phyloP scores from a whole-genome alignment of 2,797 vertebrate genomes.

The Ammospiza maritima region DNA sequence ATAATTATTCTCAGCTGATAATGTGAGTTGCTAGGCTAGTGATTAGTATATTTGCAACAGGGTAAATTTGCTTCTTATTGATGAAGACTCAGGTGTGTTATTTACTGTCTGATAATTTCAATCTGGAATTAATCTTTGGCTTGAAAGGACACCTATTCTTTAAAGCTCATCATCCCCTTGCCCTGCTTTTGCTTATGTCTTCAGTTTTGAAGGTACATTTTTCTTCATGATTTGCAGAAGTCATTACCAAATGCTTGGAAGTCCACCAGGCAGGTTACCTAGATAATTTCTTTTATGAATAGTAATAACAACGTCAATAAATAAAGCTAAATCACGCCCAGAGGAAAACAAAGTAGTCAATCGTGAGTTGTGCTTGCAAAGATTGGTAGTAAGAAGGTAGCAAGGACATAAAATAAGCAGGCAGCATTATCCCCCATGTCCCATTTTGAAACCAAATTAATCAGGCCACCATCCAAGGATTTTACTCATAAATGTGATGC shows the following conservation, averaged over 20 bases:
- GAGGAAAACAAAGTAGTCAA: slow-evolving; percentile 17
- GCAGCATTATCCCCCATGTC: neutral
- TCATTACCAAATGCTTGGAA: slow-evolving; percentile 20
- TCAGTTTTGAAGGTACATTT: neutral
- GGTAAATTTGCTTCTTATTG: slow-evolving; percentile 52
- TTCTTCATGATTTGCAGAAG: slow-evolving; percentile 31
- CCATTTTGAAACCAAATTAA: neutral
- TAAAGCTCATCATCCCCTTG: neutral
- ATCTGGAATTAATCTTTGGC: slow-evolving; percentile 6
- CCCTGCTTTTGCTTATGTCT: neutral
- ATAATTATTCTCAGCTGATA: slow-evolving; percentile 69
- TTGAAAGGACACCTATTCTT: neutral
- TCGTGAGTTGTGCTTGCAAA: neutral
- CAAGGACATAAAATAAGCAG: neutral
- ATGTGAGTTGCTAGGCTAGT: slow-evolving; percentile 1
- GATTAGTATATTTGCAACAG: slow-evolving; percentile 53
- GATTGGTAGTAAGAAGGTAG: neutral
- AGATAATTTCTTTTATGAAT: slow-evolving; percentile 44
- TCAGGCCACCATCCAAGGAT: neutral
- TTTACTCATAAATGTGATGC: neutral
- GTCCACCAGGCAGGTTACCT: slow-evolving; percentile 24
- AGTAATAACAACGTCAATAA: slow-evolving; percentile 18
- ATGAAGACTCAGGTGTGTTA: neutral
- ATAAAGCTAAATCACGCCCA: slow-evolving; percentile 16
- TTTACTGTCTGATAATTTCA: slow-evolving; percentile 29